Conservation (phyloP, 1,140 invertebrate species). For the Megathymus violae region DNA sequence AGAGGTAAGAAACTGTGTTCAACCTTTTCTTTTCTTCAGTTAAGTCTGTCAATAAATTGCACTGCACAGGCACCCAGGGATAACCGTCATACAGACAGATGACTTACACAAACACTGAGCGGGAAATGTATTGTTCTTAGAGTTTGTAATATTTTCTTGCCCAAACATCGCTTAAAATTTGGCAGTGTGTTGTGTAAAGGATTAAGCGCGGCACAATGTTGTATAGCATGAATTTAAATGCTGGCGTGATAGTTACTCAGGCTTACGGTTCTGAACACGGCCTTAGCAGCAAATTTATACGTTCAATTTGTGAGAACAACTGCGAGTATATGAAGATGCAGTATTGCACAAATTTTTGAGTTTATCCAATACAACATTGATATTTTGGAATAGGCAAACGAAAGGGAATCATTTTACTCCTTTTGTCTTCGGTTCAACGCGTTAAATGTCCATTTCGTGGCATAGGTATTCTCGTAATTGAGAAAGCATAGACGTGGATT, state of each 20-base stretch:
- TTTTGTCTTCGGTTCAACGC: too few relatives aligned
- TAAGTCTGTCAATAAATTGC: too few relatives aligned
- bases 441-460: too few relatives aligned
- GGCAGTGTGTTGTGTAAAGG: conserved; percentile 22
- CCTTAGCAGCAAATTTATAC: conserved; percentile 6
- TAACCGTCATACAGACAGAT: not conserved
- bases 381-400: too few relatives aligned
- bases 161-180: conserved; percentile 14
- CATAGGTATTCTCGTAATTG: too few relatives aligned
- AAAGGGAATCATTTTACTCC: too few relatives aligned
- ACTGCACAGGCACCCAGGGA: too few relatives aligned
- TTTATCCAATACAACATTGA: too few relatives aligned
- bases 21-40: too few relatives aligned
- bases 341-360: too few relatives aligned
- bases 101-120: not conserved
- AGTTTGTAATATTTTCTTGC: conserved; percentile 21
- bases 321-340: not conserved
- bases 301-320: conserved; percentile 16
- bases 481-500: too few relatives aligned
- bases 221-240: conserved; percentile 25
- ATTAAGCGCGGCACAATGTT: conserved; percentile 22
- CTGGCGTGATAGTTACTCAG: conserved; percentile 26
- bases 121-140: not conserved
- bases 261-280: conserved; percentile 12
- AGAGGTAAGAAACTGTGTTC: too few relatives aligned